A percentile compares a stretch with the other conserved stretches of the same genome.
phyloP scores from a whole-genome alignment of 2,797 vertebrate species.

The Cuniculus paca region DNA sequence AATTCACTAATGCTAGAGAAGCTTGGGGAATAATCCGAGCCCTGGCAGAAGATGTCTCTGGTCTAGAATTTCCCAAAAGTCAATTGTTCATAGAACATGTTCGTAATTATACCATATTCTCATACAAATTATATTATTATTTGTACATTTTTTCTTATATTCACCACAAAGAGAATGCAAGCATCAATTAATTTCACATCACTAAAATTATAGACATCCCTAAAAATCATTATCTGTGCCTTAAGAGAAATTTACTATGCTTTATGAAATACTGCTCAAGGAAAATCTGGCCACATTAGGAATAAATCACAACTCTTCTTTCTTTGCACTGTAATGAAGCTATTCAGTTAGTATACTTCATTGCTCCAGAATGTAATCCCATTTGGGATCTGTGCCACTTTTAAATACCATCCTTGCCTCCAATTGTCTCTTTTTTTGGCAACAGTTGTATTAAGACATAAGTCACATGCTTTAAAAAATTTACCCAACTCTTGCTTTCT shows the following conservation, averaged over 20 bases:
- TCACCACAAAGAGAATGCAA: background rate
- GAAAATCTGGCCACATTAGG: background rate
- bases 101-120: background rate
- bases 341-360: background rate
- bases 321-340: background rate
- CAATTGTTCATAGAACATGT: background rate
- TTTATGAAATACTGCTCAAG: constrained; percentile 22
- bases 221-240: background rate
- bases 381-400: background rate
- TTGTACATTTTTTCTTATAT: background rate
- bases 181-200: background rate
- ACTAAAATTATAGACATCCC: background rate
- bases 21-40: background rate
- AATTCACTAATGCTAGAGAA: background rate
- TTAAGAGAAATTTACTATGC: background rate
- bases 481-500: too few species aligned
- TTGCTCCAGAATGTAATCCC: background rate
- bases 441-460: constrained; percentile 11
- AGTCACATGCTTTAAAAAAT: background rate
- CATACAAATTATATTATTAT: background rate
- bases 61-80: constrained; percentile 7
- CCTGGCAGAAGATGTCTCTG: background rate
- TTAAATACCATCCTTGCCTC: background rate
- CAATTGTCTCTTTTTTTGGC: background rate
- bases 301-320: background rate